Conservation (phyloP, 2,113 vertebrate species). For the Cnemophilus loriae region DNA sequence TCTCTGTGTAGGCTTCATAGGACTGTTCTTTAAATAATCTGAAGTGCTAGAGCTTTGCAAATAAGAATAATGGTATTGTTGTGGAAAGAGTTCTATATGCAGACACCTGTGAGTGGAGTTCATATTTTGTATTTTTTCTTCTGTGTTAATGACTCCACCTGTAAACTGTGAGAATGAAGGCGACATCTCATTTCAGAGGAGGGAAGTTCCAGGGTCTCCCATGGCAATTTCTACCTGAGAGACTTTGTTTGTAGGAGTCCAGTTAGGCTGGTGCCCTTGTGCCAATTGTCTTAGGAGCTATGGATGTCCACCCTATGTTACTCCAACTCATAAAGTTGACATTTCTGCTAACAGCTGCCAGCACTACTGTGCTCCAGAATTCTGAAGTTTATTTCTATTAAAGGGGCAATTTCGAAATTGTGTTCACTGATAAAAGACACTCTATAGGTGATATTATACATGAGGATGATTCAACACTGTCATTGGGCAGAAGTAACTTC, state of each 20-base stretch:
- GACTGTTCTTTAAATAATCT: not conserved
- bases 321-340: accelerated
- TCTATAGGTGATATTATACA: not conserved
- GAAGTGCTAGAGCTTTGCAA: not conserved
- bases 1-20: not conserved
- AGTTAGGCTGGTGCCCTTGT: not conserved
- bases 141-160: not conserved
- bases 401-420: not conserved
- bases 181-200: not conserved
- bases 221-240: not conserved
- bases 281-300: not conserved
- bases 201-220: not conserved
- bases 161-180: not conserved
- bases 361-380: not conserved
- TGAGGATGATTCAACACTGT: not conserved
- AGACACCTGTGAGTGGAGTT: not conserved
- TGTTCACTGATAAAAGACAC: not conserved
- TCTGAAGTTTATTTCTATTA: not conserved
- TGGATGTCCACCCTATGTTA: not conserved
- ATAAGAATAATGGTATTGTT: not conserved
- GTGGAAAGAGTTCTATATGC: not conserved
- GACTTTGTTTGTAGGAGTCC: not conserved
- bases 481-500: not conserved
- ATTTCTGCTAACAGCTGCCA: not conserved
- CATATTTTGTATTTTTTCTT: not conserved